Evolutionary conservation across 1,140 invertebrate species (phyloP).

Genomic region (Drosophila repleta): DNA sequence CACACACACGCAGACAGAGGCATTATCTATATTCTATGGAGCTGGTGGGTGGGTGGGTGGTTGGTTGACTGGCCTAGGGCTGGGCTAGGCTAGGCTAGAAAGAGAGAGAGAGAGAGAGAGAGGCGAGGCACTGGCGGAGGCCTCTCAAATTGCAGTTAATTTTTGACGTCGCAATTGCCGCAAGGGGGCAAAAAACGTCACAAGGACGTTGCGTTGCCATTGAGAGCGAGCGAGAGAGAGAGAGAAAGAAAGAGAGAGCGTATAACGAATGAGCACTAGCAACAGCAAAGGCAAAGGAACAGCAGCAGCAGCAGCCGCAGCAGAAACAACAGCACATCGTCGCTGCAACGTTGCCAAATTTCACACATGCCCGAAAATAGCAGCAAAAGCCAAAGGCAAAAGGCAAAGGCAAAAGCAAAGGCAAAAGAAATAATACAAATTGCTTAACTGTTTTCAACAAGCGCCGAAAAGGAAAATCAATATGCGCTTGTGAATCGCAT

Average conservation of each 20-base stretch:
- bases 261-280: background rate
- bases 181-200: slow-evolving; percentile 46
- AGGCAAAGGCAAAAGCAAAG: background rate
- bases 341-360: slow-evolving; percentile 63
- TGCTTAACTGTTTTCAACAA: slow-evolving; percentile 22
- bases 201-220: slow-evolving; percentile 45
- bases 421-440: slow-evolving; percentile 7
- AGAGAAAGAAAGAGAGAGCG: slow-evolving; percentile 1
- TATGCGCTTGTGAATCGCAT: slow-evolving; percentile 64
- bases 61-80: background rate
- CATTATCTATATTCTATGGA: background rate
- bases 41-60: background rate
- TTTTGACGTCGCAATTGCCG: slow-evolving; percentile 30
- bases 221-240: slow-evolving; percentile 8
- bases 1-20: background rate
- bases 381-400: slow-evolving; percentile 14
- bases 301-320: background rate
- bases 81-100: too few relatives aligned
- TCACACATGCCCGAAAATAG: slow-evolving; percentile 33
- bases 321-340: background rate
- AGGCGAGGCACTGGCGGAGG: background rate
- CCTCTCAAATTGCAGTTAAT: slow-evolving; percentile 52
- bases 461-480: slow-evolving; percentile 62
- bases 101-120: too few relatives aligned
- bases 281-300: background rate